Conservation (phyloP, 2,797 vertebrate species). For the Sebastolobus alascanus region DNA sequence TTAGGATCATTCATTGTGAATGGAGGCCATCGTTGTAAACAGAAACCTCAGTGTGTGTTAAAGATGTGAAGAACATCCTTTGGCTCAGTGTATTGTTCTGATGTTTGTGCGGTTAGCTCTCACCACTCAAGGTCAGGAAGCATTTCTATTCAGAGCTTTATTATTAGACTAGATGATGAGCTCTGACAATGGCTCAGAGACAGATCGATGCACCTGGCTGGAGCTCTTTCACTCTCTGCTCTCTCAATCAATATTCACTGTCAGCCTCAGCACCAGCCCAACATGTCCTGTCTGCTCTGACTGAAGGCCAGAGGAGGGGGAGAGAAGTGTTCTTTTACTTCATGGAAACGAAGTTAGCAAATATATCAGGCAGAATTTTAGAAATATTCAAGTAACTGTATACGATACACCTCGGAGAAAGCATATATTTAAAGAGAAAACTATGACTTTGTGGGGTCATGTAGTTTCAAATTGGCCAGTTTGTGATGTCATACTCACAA, state of each 20-base stretch:
- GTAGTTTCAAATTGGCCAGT: not conserved
- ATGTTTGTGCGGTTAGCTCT: not conserved
- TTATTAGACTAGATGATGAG: constrained; percentile 41
- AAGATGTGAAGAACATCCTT: not conserved
- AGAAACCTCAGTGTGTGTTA: not conserved
- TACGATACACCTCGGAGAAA: not conserved
- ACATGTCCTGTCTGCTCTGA: not conserved
- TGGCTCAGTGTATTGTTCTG: not conserved
- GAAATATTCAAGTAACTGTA: not conserved
- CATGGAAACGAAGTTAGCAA: not conserved
- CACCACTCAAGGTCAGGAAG: constrained; percentile 32
- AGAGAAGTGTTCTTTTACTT: not conserved
- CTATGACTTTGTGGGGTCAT: not conserved
- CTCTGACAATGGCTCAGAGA: constrained; percentile 37
- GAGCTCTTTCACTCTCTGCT: constrained; percentile 26
- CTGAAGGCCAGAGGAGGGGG: not conserved
- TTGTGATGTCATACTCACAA: not conserved
- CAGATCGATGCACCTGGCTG: constrained; percentile 36
- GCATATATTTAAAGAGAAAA: not conserved
- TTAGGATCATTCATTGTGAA: not conserved
- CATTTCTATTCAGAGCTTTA: constrained; percentile 19
- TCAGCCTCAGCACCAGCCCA: not conserved
- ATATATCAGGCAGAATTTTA: not conserved
- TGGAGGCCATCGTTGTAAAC: not conserved
- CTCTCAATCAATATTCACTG: constrained; percentile 39